phyloP scores from a whole-genome alignment of 2,797 vertebrate species.

The Cyclopterus lumpus region DNA sequence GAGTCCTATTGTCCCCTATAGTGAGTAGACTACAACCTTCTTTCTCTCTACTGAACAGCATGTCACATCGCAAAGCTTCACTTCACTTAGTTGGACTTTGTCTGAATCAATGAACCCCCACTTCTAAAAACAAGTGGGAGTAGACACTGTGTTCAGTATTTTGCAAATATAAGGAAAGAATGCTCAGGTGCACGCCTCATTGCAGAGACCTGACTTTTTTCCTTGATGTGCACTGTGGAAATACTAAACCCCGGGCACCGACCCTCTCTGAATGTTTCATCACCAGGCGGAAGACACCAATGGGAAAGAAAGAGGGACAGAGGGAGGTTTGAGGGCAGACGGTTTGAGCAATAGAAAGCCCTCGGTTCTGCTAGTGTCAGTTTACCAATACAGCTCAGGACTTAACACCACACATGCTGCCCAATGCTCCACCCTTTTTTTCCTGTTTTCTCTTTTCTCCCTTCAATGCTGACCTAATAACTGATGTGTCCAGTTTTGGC shows the following conservation, averaged over 20 bases:
- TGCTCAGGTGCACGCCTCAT: constrained; percentile 8
- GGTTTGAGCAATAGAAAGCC: constrained; percentile 74
- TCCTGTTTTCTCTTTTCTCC: constrained; percentile 39
- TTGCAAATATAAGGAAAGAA: constrained; percentile 43
- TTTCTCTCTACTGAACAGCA: constrained; percentile 37
- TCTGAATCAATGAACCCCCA: constrained; percentile 71
- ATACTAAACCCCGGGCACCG: constrained; percentile 56
- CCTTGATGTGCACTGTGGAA: constrained; percentile 55
- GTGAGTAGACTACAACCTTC: constrained; percentile 78
- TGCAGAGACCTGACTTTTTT: constrained; percentile 47
- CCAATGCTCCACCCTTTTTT: constrained; percentile 28
- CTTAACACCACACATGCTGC: constrained; percentile 45
- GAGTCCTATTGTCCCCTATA: constrained; percentile 89
- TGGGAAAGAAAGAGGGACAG: constrained; percentile 47
- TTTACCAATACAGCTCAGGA: constrained; percentile 64
- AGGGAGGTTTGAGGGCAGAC: constrained; percentile 61
- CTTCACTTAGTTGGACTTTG: constrained; percentile 72
- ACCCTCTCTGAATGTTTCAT: constrained; percentile 70
- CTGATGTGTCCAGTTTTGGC: constrained; percentile 80
- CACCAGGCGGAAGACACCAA: constrained; percentile 52
- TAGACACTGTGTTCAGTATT: constrained; percentile 26
- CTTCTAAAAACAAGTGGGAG: background rate
- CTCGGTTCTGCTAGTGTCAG: constrained; percentile 70
- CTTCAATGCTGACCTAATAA: constrained; percentile 78
- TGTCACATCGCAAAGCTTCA: constrained; percentile 32